A percentile compares a stretch with the other conserved stretches of the same genome.
These are phyloP conservation scores for Anthrax anthrax DNA, from an alignment of 2,888 invertebrate species.

Conservation along the genomic window DNA sequence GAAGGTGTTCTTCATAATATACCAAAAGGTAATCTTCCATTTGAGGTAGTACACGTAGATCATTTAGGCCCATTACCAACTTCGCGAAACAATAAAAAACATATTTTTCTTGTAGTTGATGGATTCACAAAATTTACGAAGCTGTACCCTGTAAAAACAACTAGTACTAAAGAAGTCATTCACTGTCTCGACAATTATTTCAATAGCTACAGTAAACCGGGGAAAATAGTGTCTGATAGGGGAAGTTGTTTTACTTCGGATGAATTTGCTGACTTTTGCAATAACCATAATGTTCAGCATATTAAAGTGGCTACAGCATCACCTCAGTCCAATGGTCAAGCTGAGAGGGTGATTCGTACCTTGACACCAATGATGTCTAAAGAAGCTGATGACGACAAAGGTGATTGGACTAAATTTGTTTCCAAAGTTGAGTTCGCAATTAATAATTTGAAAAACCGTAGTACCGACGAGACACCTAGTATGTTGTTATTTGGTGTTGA, in stretches of 20 bases:
- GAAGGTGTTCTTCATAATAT: too few relatives aligned
- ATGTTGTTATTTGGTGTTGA: slow-evolving; percentile 16
- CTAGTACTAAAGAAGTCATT: background rate
- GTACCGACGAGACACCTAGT: slow-evolving; percentile 16
- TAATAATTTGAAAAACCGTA: slow-evolving; percentile 16
- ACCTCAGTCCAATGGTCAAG: slow-evolving; percentile 2
- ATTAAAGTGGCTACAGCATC: background rate
- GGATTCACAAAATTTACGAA: background rate
- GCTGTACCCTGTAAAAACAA: slow-evolving; percentile 1
- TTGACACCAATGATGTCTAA: slow-evolving; percentile 1
- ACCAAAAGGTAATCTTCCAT: background rate
- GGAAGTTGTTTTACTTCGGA: slow-evolving; percentile 25
- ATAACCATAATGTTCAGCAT: slow-evolving; percentile 10
- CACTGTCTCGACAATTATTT: background rate
- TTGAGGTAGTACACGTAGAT: background rate
- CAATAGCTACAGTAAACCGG: slow-evolving; percentile 7
- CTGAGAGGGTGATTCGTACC: background rate
- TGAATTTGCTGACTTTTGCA: slow-evolving; percentile 19
- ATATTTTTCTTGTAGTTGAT: background rate
- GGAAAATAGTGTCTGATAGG: slow-evolving; percentile 23
- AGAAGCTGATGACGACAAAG: background rate
- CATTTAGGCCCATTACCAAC: too few relatives aligned
- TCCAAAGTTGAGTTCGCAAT: slow-evolving; percentile 15
- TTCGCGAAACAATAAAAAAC: too few relatives aligned
- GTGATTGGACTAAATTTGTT: slow-evolving; percentile 1